phyloP scores from a whole-genome alignment of 2,888 invertebrate genomes.

The Neoaliturus tenellus region DNA sequence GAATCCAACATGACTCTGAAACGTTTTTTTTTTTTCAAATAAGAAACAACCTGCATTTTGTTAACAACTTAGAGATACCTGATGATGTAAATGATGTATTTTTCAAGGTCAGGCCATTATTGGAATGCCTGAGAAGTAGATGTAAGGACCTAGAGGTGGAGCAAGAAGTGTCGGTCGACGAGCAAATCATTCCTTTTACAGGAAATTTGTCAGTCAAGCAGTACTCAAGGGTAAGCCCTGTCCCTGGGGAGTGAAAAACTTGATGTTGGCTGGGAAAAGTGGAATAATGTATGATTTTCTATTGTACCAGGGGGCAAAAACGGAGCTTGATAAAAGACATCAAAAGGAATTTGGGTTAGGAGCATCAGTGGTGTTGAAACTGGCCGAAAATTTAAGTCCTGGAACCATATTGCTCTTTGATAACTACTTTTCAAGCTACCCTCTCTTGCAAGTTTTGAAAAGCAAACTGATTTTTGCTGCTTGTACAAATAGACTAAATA shows the following conservation, averaged over 20 bases:
- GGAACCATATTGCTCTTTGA: too few species aligned
- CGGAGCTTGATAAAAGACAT: slow-evolving; percentile 13
- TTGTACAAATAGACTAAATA: too few species aligned
- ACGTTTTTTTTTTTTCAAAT: not conserved
- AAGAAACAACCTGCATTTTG: not conserved
- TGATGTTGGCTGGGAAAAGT: not conserved
- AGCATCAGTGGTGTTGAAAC: too few species aligned
- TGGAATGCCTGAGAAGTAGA: not conserved
- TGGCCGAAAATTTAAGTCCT: too few species aligned
- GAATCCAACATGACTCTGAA: too few species aligned
- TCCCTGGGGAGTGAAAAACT: slow-evolving; percentile 2
- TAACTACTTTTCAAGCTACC: too few species aligned
- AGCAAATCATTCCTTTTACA: slow-evolving; percentile 32
- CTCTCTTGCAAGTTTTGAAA: too few species aligned
- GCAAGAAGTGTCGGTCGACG: slow-evolving; percentile 4
- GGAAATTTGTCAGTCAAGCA: slow-evolving; percentile 7
- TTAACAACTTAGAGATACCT: slow-evolving; percentile 21
- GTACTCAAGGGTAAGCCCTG: not conserved
- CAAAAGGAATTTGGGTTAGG: too few species aligned
- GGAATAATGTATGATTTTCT: slow-evolving; percentile 5
- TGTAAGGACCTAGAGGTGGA: not conserved
- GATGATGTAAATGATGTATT: not conserved
- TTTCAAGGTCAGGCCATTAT: not conserved
- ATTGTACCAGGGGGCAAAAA: not conserved
- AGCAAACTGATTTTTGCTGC: too few species aligned